Percentiles rank a stretch among this genome's conserved stretches.
phyloP scores from a whole-genome alignment of 2,888 invertebrate species.

The Netelia melanura region DNA sequence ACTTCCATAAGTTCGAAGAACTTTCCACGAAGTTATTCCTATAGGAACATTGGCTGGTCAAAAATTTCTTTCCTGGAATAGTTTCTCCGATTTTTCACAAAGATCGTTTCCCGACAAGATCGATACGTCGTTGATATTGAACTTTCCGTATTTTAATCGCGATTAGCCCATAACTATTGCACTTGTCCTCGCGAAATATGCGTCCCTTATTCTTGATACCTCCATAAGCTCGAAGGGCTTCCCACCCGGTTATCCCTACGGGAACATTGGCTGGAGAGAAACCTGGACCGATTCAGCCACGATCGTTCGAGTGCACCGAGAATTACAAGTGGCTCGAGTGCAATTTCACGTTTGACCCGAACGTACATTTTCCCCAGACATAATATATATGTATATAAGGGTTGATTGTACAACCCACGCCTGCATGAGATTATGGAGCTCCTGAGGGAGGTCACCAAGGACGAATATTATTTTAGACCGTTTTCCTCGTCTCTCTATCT shows the following conservation, averaged over 20 bases:
- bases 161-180: neutral
- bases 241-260: slow-evolving; percentile 50
- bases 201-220: neutral
- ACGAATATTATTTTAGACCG: slow-evolving; percentile 66
- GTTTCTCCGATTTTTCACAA: too few species aligned
- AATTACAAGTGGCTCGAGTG: slow-evolving; percentile 69
- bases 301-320: slow-evolving; percentile 66
- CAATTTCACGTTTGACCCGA: slow-evolving; percentile 67
- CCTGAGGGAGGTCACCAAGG: slow-evolving; percentile 54
- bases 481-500: slow-evolving; percentile 40
- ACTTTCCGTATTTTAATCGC: neutral
- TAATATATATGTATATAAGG: slow-evolving; percentile 28
- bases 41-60: too few species aligned
- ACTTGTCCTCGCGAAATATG: neutral
- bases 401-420: neutral
- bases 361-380: slow-evolving; percentile 30
- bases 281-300: slow-evolving; percentile 55
- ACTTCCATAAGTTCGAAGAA: too few species aligned
- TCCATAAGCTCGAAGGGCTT: slow-evolving; percentile 31
- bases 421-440: slow-evolving; percentile 46
- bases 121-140: neutral
- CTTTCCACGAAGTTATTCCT: too few species aligned
- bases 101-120: neutral
- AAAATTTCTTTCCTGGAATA: too few species aligned
- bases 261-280: slow-evolving; percentile 19